Base-by-base conservation (phyloP, 1,140 invertebrate species). In the Drosophila pallidifrons region DNA sequence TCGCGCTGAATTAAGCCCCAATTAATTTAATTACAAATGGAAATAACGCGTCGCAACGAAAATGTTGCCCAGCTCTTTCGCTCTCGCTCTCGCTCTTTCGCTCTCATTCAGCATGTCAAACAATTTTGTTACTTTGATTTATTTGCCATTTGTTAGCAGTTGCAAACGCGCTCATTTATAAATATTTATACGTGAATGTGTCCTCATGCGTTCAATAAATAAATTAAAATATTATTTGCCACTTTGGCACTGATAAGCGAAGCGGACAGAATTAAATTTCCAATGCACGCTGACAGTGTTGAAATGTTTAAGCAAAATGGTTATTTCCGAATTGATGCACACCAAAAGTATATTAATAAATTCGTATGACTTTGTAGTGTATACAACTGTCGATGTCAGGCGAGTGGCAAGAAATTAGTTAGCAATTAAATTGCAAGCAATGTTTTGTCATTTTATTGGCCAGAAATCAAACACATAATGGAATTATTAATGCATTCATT, bases 11-110 rank as follows among this genome's bases (percentile, higher is more conserved):
- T 92, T 92, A 92, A 92, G 91, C 82, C 91, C 80, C 91, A 92
- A 92, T 92, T 92, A 92, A 92, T 92, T 92, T 86, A 92, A 91
- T 92, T 91, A 92, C 91, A 91, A 92, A 92, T 92, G 83, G 75
- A 82, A 81, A 87, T 87, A 91, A 81, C 87, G 81, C 87, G 81
- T 51, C 76, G 82, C 46, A 20, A 43, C 52, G 51, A n/a, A 43
- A 43, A 43, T 13, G 41, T 43, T n/a, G 41, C n/a, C n/a, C 11
- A 43, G 41, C 41, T 43, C n/a, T 5, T 6, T 32, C 30, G 25
- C 47, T 15, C 38, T 57, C 20, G n/a, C 41, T 13, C 41, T 5
- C 1, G 5, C 30, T 52, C 72, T 11, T 46, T 5, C 30, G 5
- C 30, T 52, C 72, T 13, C 51, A 4, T 25, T 63, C 64, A 67